Percentiles rank a stretch among this genome's conserved stretches.
Conservation (phyloP, 2,113 vertebrate genomes). For the Protobothrops mucrosquamatus region DNA sequence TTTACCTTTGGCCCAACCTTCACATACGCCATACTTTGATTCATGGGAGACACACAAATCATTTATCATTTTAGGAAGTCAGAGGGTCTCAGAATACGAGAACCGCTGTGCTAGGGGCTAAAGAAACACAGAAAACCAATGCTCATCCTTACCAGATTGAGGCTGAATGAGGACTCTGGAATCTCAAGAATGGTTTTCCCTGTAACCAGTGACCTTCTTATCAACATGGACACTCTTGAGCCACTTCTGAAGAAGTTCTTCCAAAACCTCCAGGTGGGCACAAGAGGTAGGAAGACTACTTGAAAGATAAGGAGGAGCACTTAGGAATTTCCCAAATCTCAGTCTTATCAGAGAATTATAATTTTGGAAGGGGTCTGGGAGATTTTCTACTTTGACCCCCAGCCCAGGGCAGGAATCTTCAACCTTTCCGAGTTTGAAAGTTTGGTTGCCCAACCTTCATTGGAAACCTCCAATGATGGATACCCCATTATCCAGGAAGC, state of each 20-base stretch:
- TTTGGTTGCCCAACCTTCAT: neutral
- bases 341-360: neutral
- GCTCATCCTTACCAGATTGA: neutral
- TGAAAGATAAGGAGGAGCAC: neutral
- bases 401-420: neutral
- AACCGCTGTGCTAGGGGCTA: neutral
- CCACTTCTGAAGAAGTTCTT: neutral
- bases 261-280: no score
- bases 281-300: neutral
- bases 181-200: neutral
- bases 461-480: neutral
- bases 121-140: neutral
- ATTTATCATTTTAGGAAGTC: neutral
- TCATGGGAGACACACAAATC: neutral
- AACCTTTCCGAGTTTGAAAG: neutral
- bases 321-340: neutral
- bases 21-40: neutral
- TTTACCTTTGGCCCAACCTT: neutral
- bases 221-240: neutral
- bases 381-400: neutral
- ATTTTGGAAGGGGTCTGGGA: neutral
- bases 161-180: neutral
- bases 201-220: no score
- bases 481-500: neutral
- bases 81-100: neutral